phyloP scores from a whole-genome alignment of 1,140 invertebrate species.

The Trichonephila inaurata region DNA sequence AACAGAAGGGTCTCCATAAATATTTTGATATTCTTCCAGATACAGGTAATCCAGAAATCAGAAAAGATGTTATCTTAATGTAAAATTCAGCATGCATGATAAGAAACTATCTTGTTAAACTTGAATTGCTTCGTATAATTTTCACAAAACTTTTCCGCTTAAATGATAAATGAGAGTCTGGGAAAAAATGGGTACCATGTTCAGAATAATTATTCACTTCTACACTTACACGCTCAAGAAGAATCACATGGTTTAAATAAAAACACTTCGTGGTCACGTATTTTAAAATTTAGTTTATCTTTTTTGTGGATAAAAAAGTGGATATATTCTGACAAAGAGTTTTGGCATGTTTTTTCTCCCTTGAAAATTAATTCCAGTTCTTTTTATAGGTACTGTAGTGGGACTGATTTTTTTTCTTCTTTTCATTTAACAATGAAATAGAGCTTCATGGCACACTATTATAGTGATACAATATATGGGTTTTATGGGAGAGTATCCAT shows the following conservation, averaged over 20 bases:
- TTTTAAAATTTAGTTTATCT: background rate
- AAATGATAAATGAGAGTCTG: background rate
- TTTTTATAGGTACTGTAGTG: too few species aligned
- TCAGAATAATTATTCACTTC: slow-evolving; percentile 4
- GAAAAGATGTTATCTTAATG: background rate
- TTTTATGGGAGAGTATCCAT: too few species aligned
- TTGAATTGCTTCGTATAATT: background rate
- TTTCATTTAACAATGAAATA: too few species aligned
- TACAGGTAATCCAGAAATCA: background rate
- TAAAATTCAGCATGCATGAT: background rate
- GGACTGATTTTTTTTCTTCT: too few species aligned
- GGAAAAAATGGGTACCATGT: background rate
- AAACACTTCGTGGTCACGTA: background rate
- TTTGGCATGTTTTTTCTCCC: background rate
- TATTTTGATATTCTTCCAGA: background rate
- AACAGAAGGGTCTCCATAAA: background rate
- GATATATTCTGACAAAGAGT: background rate
- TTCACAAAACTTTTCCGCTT: background rate
- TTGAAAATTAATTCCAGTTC: too few species aligned
- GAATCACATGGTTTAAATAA: background rate
- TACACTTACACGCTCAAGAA: background rate
- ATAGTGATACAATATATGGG: too few species aligned
- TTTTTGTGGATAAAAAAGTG: background rate
- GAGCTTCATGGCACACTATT: too few species aligned
- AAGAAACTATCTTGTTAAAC: background rate